Evolutionary conservation across 1,140 invertebrate species (phyloP), one percentile per base, ranked within the genome.

Genomic region (Calliphora vicina): DNA sequence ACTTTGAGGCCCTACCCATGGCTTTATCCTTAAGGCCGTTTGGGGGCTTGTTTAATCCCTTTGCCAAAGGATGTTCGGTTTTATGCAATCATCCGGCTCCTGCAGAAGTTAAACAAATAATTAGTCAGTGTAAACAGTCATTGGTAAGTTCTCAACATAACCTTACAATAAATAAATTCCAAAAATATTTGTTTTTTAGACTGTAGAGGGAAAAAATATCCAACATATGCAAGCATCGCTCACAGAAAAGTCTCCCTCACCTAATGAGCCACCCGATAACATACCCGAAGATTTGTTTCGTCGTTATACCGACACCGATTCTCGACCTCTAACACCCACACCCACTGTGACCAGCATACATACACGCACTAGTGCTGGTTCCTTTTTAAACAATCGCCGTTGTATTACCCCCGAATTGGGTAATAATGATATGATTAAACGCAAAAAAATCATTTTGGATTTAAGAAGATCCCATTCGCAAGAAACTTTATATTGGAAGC

Each of bases 71-170:
- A 13, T 97, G 96, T 87, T 96, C 96, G 0, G 93, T 96, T 8
- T 91, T 96, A 2, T 96, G 95, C 91, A 96, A 96, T 87, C 96
- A 96, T 91, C 96, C 96, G 1, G 93, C 94, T 15, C 95, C 96
- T 82, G 93, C 91, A 23, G 94, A 94, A 84, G 93, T 94, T 0
- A 96, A 94, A 90, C 93, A 95, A 87, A 92, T 94, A 27, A 93
- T 96, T 1, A 93, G 93, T 85, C 92, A 93, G 85, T 94, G 93
- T 12, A 96, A 95, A 87, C 94, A 95, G 85, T 91, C 93, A 82
- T 94, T 94, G 93, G 94, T 94, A 91, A 91, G 88, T 86, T 57
- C 15, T 17, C 0, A 17, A n/a, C 13, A 35, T 8, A 35, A 2
- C 6, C 10, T 35, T 35, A 2, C 5, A 2, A 15, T 6, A 43